Evolutionary conservation across 2,888 invertebrate species (phyloP).

Genomic region (Deladenus siricidicola): DNA sequence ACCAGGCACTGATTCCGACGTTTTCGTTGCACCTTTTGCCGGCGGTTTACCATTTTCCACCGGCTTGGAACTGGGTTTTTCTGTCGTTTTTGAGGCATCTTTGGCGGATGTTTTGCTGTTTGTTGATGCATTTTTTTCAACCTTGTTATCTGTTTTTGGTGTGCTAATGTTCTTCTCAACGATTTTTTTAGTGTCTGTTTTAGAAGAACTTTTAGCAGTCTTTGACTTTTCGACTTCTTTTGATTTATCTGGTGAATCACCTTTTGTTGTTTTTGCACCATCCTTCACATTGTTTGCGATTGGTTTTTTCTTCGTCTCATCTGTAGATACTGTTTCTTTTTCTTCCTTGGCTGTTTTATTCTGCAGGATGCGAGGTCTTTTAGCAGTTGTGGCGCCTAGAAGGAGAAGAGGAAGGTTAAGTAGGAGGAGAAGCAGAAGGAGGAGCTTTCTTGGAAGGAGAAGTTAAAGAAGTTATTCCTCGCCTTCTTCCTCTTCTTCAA

Average conservation of each 20-base stretch:
- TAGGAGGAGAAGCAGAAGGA: too few species aligned
- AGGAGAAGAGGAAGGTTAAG: too few species aligned
- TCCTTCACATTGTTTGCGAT: constrained; percentile 1
- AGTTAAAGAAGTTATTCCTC: too few species aligned
- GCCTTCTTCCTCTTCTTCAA: constrained; percentile 9
- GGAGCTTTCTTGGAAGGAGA: too few species aligned
- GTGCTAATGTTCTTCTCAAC: too few species aligned
- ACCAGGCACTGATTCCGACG: background rate
- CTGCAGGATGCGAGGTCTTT: too few species aligned
- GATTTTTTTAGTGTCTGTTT: constrained; percentile 3
- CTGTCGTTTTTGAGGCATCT: background rate
- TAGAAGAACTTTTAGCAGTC: background rate
- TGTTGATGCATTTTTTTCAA: too few species aligned
- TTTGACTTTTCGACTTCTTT: constrained; percentile 1
- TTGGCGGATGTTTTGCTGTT: background rate
- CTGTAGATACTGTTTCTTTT: background rate
- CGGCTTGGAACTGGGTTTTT: background rate
- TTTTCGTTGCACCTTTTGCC: background rate
- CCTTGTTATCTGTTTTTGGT: too few species aligned
- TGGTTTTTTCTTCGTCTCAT: background rate
- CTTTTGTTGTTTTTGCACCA: constrained; percentile 4
- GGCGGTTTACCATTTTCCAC: background rate
- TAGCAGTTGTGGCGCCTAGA: too few species aligned
- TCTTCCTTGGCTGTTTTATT: constrained; percentile 16
- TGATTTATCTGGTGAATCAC: constrained; percentile 1